These are phyloP conservation scores for Melopsittacus undulatus DNA, from an alignment of 2,797 vertebrate species.

Conservation along the genomic window DNA sequence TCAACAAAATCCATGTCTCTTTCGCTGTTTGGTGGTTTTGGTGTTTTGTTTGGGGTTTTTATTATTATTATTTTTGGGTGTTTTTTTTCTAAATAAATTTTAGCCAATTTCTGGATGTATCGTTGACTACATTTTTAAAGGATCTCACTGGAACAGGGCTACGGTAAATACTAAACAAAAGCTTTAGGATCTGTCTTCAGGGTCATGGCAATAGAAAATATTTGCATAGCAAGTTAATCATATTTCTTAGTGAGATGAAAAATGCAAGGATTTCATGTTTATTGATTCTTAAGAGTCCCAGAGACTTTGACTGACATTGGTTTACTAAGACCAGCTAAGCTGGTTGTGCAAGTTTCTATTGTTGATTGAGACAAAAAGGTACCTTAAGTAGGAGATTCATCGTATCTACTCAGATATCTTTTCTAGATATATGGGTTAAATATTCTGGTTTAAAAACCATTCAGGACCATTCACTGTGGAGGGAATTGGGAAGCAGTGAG, in stretches of 20 bases:
- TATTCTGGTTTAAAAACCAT: background rate
- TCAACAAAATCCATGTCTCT: background rate
- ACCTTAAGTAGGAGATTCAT: background rate
- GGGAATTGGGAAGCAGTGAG: background rate
- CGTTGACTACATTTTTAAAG: background rate
- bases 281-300: background rate
- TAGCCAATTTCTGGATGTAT: background rate
- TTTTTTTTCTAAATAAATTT: background rate
- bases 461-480: background rate
- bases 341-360: background rate
- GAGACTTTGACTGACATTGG: background rate
- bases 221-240: background rate
- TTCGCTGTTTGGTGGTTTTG: background rate
- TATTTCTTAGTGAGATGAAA: background rate
- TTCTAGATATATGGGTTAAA: background rate
- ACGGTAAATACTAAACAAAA: background rate
- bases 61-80: too few species aligned
- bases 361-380: background rate
- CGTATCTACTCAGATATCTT: background rate
- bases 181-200: background rate
- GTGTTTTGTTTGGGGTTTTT: background rate
- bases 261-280: background rate
- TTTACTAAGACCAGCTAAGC: background rate
- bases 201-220: background rate
- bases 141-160: background rate